Evolutionary conservation across 2,797 vertebrate species (phyloP).

Genomic region (Helicolenus hilgendorfi): DNA sequence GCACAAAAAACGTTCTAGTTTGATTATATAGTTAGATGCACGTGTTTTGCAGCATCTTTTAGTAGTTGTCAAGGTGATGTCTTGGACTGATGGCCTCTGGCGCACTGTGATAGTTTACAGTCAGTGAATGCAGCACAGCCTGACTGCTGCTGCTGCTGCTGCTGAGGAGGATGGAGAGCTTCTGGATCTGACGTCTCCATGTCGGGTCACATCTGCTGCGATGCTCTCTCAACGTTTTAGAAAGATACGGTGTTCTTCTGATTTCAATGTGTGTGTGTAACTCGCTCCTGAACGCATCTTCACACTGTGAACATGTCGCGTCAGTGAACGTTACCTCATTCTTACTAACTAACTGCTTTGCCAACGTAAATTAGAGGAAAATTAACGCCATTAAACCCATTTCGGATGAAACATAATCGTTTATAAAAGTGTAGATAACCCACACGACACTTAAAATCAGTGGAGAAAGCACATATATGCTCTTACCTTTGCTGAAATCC

Average conservation of each 20-base stretch:
- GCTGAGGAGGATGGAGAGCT: slow-evolving; percentile 73
- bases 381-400: neutral
- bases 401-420: fast-evolving
- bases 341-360: slow-evolving; percentile 15
- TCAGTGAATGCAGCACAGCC: slow-evolving; percentile 36
- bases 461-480: neutral
- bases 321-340: neutral
- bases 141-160: slow-evolving; percentile 56
- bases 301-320: neutral
- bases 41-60: neutral
- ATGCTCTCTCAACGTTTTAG: neutral
- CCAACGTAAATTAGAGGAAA: neutral
- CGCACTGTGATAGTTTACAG: slow-evolving; percentile 53
- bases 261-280: neutral
- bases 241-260: neutral
- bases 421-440: neutral
- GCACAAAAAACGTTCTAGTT: neutral
- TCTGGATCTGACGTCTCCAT: slow-evolving; percentile 66
- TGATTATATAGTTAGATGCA: neutral
- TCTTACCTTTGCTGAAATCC: slow-evolving; percentile 71
- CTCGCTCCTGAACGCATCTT: neutral
- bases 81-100: slow-evolving; percentile 58
- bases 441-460: neutral
- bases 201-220: slow-evolving; percentile 77
- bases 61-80: slow-evolving; percentile 13